phyloP scores from a whole-genome alignment of 2,797 vertebrate genomes.

The Falco rusticolus region DNA sequence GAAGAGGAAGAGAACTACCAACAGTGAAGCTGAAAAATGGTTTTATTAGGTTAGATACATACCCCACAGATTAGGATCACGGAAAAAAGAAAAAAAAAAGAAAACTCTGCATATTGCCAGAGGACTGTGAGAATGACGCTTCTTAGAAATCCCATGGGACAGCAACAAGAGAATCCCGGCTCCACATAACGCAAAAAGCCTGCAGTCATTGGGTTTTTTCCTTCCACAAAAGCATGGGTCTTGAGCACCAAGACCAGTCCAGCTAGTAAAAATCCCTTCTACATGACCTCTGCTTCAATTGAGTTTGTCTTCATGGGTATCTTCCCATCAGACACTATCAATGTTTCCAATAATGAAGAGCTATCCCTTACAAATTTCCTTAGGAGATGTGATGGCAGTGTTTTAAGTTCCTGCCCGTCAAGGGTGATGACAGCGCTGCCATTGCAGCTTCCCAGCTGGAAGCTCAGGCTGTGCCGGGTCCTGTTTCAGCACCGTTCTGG shows the following conservation, averaged over 20 bases:
- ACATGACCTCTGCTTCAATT: not conserved
- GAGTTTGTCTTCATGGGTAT: not conserved
- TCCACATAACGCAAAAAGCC: not conserved
- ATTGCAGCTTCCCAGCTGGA: not conserved
- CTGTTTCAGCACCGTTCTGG: not conserved
- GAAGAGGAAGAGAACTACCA: constrained; percentile 36
- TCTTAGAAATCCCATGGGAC: constrained; percentile 12
- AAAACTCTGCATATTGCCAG: not conserved
- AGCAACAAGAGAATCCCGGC: not conserved
- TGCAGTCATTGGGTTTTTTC: not conserved
- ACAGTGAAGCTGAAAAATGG: not conserved
- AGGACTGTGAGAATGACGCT: not conserved
- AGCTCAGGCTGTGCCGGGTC: not conserved
- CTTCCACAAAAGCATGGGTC: not conserved
- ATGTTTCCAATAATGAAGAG: not conserved
- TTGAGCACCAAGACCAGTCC: not conserved
- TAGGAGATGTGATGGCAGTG: not conserved
- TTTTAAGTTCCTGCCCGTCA: not conserved
- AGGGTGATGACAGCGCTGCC: fast-evolving
- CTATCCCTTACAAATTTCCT: not conserved
- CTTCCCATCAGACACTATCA: not conserved
- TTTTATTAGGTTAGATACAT: not conserved
- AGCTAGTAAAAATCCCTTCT: not conserved
- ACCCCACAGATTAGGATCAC: not conserved
- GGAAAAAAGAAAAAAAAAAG: not conserved